These are phyloP conservation scores for Typhlomys cinereus DNA, from an alignment of 2,113 vertebrate species.

Conservation along the genomic window DNA sequence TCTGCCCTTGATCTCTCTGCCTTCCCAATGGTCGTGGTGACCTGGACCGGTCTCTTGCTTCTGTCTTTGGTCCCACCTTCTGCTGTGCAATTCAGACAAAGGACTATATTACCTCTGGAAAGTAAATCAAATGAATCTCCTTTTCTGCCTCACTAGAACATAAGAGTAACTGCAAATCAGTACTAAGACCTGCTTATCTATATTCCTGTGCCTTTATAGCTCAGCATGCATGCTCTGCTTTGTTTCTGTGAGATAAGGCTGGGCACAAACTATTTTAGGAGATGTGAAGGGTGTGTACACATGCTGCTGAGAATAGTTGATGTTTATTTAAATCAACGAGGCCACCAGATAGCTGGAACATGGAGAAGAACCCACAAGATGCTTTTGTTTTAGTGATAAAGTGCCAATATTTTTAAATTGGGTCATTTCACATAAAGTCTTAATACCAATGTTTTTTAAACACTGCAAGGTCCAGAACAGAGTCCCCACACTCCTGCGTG, in stretches of 20 bases:
- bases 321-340: slow-evolving; percentile 12
- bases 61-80: no score
- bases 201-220: not conserved
- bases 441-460: slow-evolving; percentile 7
- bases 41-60: no score
- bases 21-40: no score
- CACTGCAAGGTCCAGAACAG: not conserved
- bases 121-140: no score
- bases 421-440: not conserved
- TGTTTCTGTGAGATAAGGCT: slow-evolving; percentile 11
- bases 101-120: no score
- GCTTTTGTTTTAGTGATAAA: not conserved
- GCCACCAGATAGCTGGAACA: not conserved
- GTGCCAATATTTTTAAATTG: not conserved
- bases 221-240: not conserved
- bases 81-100: no score
- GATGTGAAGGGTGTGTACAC: not conserved
- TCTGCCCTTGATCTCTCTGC: no score
- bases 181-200: not conserved
- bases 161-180: not conserved
- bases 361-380: not conserved
- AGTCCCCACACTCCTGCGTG: not conserved
- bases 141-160: no score
- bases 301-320: not conserved
- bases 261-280: not conserved